Evolutionary conservation across 2,113 vertebrate genomes (phyloP).

Genomic region (Crypturellus undulatus): DNA sequence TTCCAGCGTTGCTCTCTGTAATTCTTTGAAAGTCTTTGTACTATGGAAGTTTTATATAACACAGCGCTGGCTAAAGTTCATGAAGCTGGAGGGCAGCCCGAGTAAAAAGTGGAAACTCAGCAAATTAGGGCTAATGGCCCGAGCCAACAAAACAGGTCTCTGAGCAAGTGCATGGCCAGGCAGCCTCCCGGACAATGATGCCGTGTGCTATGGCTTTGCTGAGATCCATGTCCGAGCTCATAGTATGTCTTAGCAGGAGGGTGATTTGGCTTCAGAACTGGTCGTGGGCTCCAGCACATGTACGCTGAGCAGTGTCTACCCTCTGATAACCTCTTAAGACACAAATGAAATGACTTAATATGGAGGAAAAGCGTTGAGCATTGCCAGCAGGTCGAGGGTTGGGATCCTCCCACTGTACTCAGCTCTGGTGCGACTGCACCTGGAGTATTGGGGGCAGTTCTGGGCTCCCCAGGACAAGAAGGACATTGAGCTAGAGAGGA

Average conservation of each 20-base stretch:
- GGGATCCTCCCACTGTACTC: too few species aligned
- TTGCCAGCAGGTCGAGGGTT: too few species aligned
- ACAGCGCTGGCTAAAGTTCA: background rate
- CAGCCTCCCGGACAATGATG: background rate
- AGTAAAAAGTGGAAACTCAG: background rate
- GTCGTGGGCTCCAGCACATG: background rate
- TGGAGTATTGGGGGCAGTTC: too few species aligned
- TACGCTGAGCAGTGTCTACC: rapidly evolving
- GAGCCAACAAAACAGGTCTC: background rate
- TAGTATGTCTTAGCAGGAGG: background rate
- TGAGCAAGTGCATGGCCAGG: background rate
- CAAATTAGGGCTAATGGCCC: background rate
- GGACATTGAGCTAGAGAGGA: too few species aligned
- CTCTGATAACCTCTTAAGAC: background rate
- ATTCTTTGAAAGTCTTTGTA: background rate
- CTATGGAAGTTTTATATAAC: background rate
- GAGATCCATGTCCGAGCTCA: background rate
- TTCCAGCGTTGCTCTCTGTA: background rate
- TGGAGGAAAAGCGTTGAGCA: background rate
- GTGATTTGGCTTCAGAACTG: background rate
- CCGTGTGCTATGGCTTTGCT: background rate
- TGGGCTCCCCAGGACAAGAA: too few species aligned
- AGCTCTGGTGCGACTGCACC: too few species aligned
- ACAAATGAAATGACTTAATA: rapidly evolving
- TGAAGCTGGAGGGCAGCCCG: background rate